Percentiles rank a stretch among this genome's conserved stretches.
These are phyloP conservation scores for Pristionchus mayeri DNA, from an alignment of 2,888 invertebrate genomes.

Conservation along the genomic window DNA sequence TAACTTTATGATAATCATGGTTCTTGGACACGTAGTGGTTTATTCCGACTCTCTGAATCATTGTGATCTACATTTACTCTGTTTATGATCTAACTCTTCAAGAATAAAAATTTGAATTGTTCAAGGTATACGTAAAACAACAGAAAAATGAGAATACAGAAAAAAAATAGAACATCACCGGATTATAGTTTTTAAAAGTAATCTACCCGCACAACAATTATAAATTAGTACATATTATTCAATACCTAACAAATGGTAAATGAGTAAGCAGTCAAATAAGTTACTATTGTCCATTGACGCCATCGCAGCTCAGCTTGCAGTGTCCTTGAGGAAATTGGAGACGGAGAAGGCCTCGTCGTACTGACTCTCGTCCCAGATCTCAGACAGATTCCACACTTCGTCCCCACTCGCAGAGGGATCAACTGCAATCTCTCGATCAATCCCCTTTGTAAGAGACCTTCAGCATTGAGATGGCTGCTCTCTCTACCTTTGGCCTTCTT, in stretches of 20 bases:
- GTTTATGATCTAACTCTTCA: neutral
- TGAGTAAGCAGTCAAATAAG: neutral
- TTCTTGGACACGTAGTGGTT: neutral
- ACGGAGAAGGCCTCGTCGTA: conserved; percentile 69
- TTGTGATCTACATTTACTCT: too few species aligned
- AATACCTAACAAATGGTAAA: neutral
- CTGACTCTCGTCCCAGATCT: conserved; percentile 74
- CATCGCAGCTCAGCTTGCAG: neutral
- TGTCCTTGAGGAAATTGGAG: conserved; percentile 51
- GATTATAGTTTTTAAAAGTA: neutral
- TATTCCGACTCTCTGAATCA: conserved; percentile 10
- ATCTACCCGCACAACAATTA: neutral
- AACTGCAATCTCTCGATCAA: neutral
- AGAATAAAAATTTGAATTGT: neutral
- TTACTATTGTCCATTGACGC: neutral
- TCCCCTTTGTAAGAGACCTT: neutral
- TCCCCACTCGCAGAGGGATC: conserved; percentile 52
- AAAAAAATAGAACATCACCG: neutral
- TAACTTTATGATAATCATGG: too few species aligned
- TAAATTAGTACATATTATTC: conserved; percentile 1
- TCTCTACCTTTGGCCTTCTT: conserved; percentile 46
- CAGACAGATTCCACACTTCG: conserved; percentile 64
- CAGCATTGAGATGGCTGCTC: neutral
- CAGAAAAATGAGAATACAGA: neutral
- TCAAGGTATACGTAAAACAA: neutral